Evolutionary conservation across 2,888 invertebrate species (phyloP), one percentile per base, ranked within the genome.

Genomic region (Sabatieria punctata): DNA sequence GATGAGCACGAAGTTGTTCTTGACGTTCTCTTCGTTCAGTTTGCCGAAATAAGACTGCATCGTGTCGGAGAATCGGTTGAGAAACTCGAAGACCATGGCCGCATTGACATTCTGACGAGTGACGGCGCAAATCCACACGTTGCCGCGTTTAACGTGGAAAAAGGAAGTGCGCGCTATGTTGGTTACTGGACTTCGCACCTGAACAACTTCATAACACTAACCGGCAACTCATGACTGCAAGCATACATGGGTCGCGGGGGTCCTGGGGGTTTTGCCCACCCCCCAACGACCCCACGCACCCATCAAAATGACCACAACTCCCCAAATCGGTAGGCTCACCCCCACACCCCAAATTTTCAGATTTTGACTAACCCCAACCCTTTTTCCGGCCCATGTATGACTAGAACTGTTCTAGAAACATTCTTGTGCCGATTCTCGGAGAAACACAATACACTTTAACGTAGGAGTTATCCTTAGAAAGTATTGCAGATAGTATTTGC

Each of bases 71-170:
- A 93, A 89, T 71, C 91, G 93, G 43, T 89, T 76, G 35, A 95
- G 74, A 68, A 95, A 93, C 71, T 97, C 95, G 67, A 95, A 95
- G 35, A 95, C 95, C 91, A 95, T 93, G 0, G 91, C 89, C n/a
- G 95, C 93, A 61, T 95, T 95, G 46, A 95, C 93, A 81, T 95
- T 95, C 71, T 95, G 93, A 71, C 93, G 93, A 24, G 95, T 93
- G 15, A 93, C 95, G 0, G 93, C 93, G 25, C 93, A 93, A 56
- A 95, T 71, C 95, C 95, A 95, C 60, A 95, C 91, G 67, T 95
- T 95, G 11, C 89, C 86, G 53, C 91, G 75, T 79, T 84, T 93
- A 52, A 95, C 91, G 66, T 95, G 93, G 65, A 95, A 95, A 70
- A 95, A 95, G 40, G 91, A 91, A 25, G 95, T 95, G 53, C 95